These are phyloP conservation scores for Aelia acuminata DNA, from an alignment of 2,888 invertebrate species.

Conservation along the genomic window DNA sequence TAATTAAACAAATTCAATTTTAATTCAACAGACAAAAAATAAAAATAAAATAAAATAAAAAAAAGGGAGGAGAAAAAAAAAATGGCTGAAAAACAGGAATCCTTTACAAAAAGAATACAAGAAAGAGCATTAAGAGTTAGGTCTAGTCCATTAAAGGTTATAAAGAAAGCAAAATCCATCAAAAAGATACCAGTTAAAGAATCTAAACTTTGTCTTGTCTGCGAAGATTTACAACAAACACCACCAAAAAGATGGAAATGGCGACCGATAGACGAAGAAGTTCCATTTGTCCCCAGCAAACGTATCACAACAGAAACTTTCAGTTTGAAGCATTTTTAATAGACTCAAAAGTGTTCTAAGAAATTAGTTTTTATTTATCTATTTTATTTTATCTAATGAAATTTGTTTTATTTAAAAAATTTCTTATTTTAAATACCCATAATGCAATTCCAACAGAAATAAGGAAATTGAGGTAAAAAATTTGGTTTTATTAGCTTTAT, in stretches of 20 bases:
- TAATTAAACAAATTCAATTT: neutral
- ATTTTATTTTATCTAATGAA: too few relatives aligned
- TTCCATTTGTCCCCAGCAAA: neutral
- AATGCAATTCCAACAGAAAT: too few relatives aligned
- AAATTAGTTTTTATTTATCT: too few relatives aligned
- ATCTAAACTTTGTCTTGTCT: neutral
- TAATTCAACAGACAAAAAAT: neutral
- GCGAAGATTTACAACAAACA: neutral
- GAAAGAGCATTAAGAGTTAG: neutral
- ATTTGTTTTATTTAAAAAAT: too few relatives aligned
- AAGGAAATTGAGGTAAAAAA: too few relatives aligned
- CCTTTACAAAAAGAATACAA: neutral
- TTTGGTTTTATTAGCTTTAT: too few relatives aligned
- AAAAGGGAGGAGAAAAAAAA: too few relatives aligned
- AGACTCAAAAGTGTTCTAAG: neutral
- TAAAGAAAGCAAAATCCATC: neutral
- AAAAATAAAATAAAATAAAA: too few relatives aligned
- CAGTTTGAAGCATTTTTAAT: neutral
- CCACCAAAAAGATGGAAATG: neutral
- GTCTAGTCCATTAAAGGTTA: neutral
- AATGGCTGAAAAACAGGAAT: neutral
- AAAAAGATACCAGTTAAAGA: neutral
- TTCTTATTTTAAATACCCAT: too few relatives aligned
- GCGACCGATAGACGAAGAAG: neutral
- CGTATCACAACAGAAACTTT: neutral